Evolutionary conservation across 1,140 invertebrate genomes (phyloP).

Genomic region (Metopolophium dirhodum): DNA sequence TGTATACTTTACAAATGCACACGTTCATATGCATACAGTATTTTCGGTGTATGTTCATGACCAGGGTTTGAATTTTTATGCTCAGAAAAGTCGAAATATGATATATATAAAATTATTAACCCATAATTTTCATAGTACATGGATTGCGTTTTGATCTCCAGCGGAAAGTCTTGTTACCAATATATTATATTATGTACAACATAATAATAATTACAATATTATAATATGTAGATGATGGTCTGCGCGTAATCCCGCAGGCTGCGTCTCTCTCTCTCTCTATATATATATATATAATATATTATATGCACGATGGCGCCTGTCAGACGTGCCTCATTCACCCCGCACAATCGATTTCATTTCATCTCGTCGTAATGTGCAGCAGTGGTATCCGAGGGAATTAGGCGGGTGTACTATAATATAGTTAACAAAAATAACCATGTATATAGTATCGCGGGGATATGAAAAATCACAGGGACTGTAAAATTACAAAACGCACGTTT

Average conservation of each 20-base stretch:
- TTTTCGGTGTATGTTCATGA: too few relatives aligned
- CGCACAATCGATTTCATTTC: background rate
- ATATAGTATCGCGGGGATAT: background rate
- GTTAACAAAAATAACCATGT: background rate
- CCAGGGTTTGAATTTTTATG: too few relatives aligned
- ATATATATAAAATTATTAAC: background rate
- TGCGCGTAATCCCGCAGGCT: background rate
- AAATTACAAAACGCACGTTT: background rate
- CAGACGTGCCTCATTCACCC: background rate
- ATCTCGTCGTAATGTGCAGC: background rate
- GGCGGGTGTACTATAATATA: background rate
- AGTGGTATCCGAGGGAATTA: background rate
- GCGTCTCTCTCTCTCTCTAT: background rate
- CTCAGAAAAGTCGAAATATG: background rate
- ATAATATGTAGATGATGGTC: background rate
- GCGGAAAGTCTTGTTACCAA: background rate
- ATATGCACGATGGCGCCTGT: background rate
- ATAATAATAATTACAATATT: background rate
- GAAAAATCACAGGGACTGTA: background rate
- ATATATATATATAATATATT: background rate
- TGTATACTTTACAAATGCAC: too few relatives aligned
- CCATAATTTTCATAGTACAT: background rate
- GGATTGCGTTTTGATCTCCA: background rate
- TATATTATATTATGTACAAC: background rate
- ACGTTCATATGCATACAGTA: too few relatives aligned